These are phyloP conservation scores for Apaloderma vittatum DNA, from an alignment of 2,113 vertebrate genomes.

Conservation along the genomic window DNA sequence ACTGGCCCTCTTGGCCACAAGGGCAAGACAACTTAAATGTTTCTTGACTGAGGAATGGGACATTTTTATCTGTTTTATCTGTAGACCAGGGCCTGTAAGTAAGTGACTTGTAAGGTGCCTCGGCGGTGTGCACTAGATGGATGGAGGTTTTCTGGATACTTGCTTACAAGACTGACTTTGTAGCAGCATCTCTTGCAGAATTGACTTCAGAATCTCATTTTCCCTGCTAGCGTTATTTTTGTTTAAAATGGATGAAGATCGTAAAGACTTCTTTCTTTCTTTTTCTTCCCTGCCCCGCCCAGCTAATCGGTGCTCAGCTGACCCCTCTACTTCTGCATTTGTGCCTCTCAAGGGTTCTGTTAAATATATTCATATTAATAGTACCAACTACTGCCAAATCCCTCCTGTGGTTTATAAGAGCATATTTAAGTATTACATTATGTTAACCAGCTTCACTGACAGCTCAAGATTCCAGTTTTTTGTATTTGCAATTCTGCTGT, in stretches of 20 bases:
- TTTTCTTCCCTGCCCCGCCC: background rate
- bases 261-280: background rate
- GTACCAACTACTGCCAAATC: conserved; percentile 41
- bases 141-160: background rate
- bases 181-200: background rate
- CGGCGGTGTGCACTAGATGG: background rate
- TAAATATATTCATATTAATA: conserved; percentile 64
- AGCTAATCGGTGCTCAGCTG: background rate
- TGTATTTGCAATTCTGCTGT: background rate
- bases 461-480: conserved; percentile 13
- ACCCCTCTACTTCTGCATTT: conserved; percentile 1
- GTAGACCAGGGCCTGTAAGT: background rate
- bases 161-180: background rate
- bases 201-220: background rate
- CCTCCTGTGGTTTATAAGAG: conserved; percentile 65
- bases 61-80: background rate
- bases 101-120: background rate
- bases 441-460: conserved; percentile 21
- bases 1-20: too few relatives aligned
- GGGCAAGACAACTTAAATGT: too few relatives aligned
- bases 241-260: background rate
- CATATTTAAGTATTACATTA: conserved; percentile 57
- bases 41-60: background rate
- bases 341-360: conserved; percentile 40
- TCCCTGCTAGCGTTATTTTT: background rate